Evolutionary conservation across 2,113 vertebrate genomes (phyloP).

Genomic region (Motacilla alba): DNA sequence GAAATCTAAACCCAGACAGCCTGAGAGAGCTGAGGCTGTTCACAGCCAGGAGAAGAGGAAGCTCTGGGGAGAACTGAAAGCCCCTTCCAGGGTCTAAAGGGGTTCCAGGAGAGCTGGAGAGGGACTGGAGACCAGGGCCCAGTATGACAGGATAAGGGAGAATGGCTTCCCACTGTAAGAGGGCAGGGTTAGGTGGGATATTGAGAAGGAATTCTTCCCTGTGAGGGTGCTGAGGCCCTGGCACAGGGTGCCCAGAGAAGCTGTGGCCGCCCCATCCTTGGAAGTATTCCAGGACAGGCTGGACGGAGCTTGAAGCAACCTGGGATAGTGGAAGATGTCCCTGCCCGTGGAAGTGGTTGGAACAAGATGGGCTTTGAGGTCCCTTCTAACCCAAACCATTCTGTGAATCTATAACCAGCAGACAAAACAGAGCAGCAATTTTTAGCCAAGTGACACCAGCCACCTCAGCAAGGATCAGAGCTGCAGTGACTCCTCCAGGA

Average conservation of each 20-base stretch:
- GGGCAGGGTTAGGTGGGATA: neutral
- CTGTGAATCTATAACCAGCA: neutral
- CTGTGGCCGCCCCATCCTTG: neutral
- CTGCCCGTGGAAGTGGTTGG: neutral
- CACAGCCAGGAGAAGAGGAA: neutral
- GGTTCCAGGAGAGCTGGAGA: neutral
- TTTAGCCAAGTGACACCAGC: neutral
- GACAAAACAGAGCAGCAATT: neutral
- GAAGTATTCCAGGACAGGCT: fast-evolving
- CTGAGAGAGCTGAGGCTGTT: neutral
- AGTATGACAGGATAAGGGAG: neutral
- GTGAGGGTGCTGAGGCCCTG: neutral
- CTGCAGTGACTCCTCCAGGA: neutral
- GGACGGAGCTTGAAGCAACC: fast-evolving
- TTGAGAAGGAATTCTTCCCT: neutral
- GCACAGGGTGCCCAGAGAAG: neutral
- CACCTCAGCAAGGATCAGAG: fast-evolving
- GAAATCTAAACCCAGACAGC: neutral
- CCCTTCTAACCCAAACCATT: neutral
- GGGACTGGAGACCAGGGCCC: fast-evolving
- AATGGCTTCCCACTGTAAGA: neutral
- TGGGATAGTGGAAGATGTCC: neutral
- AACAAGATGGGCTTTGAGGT: neutral
- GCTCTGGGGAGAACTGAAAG: neutral
- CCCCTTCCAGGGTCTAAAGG: neutral